Evolutionary conservation across 2,888 invertebrate genomes (phyloP), one percentile per base, ranked within the genome.

Genomic region (Frankliniella fusca): DNA sequence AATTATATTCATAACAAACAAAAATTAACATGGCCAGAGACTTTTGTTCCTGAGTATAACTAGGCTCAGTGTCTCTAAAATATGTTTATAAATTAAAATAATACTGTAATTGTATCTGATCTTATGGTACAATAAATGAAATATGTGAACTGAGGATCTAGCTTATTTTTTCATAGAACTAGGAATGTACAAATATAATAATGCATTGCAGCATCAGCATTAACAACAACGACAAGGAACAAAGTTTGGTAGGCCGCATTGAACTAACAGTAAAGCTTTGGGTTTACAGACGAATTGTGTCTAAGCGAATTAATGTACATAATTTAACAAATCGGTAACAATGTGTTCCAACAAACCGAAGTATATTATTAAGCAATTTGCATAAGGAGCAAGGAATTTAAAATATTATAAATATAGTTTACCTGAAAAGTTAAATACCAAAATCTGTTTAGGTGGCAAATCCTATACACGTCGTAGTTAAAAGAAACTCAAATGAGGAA

Each of bases 81-180:
- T 76, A 76, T 27, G 70, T 76, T 76, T 76, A 76, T 76, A 76
- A 76, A 76, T 76, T 76, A 76, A 76, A 76, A 76, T 76, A 76
- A 76, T 76, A 76, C 70, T 76, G 70, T 23, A 76, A 27, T 76
- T 76, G 70, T 76, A 76, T 76, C 70, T 76, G 70, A 76, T 76
- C 70, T 76, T 23, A 76, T 23, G 27, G 70, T 76, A 76, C 70
- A 76, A 76, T 76, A 76, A 27, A 76, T 27, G 70, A 27, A 23
- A 12, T 8, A 23, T 27, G 70, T 27, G 70, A 76, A 76, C 27
- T 76, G 70, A 76, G 23, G 2, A 76, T 76, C 70, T 76, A n/a
- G 61, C 61, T 61, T 61, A 20, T 20, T 18, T 23, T 70, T 76
- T 76, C 9, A 76, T 76, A 27, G 70, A 76, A 27, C 70, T 76